Evolutionary conservation across 2,797 vertebrate species (phyloP).

Genomic region (Chrosomus eos): DNA sequence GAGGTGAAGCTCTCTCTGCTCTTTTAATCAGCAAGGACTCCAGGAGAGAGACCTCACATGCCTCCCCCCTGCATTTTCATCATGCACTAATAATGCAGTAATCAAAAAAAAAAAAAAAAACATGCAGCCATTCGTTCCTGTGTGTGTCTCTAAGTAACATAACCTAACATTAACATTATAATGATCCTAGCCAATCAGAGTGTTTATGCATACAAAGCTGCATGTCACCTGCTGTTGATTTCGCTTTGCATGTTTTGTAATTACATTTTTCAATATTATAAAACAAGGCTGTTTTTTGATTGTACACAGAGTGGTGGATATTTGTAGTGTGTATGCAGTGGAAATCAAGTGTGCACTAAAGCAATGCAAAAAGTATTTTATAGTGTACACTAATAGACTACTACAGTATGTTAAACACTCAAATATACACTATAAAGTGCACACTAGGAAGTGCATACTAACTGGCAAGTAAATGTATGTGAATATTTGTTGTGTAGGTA

Average conservation of each 20-base stretch:
- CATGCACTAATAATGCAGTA: constrained; percentile 59
- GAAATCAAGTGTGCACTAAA: neutral
- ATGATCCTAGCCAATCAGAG: constrained; percentile 36
- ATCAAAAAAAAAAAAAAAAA: constrained; percentile 34
- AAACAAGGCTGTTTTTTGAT: neutral
- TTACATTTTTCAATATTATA: neutral
- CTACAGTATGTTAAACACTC: neutral
- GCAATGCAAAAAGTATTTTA: neutral
- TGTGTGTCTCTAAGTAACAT: constrained; percentile 11
- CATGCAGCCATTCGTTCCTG: neutral
- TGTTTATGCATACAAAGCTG: constrained; percentile 13
- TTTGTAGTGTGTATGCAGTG: neutral
- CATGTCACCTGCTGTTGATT: neutral
- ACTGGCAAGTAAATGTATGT: neutral
- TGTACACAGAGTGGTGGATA: neutral
- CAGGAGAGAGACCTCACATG: constrained; percentile 38
- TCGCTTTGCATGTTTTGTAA: neutral
- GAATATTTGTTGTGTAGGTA: neutral
- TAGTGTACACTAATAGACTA: neutral
- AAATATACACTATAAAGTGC: neutral
- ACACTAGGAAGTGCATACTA: neutral
- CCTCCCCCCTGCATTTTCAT: constrained; percentile 52
- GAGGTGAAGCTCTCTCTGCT: constrained; percentile 50
- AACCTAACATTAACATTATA: constrained; percentile 33
- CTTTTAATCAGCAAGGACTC: constrained; percentile 63